Evolutionary conservation across 2,797 vertebrate species (phyloP), one percentile per base, ranked within the genome.

Genomic region (Hylomyscus alleni): DNA sequence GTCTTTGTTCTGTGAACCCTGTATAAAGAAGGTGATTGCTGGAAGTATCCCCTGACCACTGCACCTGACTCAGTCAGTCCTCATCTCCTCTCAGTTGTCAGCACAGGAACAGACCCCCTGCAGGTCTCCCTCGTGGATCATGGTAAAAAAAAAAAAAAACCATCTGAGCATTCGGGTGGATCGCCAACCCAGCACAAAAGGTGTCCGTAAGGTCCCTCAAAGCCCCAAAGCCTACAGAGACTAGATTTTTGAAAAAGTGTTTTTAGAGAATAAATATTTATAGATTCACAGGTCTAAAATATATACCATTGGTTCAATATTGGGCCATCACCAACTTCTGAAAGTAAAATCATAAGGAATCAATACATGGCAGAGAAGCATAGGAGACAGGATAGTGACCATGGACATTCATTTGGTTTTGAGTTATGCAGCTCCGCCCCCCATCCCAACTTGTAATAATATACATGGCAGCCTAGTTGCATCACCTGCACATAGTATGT

Each of bases 181-280:
- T 75, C 34, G 29, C 40, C 6, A 20, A 8, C 9, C n/a, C 44
- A 84, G 52, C 17, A 69, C 22, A 60, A 80, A 83, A 44, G 4
- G 58, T 37, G 82, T 50, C 29, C 26, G 62, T 52, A 54, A 52
- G 24, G 37, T 73, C 12, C 7, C 37, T n/a, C 14, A 17, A 40
- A 73, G 52, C 19, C 1, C 54, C 50, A 86, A 34, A 91, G 54
- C 10, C 60, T 85, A 40, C 1, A 65, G 4, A 83, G 24, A 83
- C 19, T 29, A 77, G 77, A 95, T 26, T 95, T 95, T 58, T 77
- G 34, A 62, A 24, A 91, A 95, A 93, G 19, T 19, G 11, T 2
- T 14, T 82, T 13, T 22, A 80, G 2, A 90, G 13, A 84, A 96
- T 29, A 15, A 73, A 76, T 69, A 56, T 34, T 91, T 72, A 73